Conservation (phyloP, 2,797 vertebrate genomes). For the Mastacembelus armatus region DNA sequence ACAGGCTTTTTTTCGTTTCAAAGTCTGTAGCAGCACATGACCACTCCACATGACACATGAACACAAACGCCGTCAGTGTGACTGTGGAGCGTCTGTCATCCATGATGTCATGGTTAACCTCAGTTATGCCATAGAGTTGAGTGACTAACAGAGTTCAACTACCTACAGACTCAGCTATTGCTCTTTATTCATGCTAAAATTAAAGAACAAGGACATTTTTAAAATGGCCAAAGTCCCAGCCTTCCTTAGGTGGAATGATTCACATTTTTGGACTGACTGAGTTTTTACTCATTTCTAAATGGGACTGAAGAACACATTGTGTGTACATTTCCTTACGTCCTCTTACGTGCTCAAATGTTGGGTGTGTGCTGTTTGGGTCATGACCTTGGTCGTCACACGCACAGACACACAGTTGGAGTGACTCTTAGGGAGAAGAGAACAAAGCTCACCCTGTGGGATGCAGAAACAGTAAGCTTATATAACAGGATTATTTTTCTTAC, state of each 20-base stretch:
- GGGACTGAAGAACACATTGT: too few species aligned
- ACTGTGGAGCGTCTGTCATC: slow-evolving; percentile 3
- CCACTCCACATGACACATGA: not conserved
- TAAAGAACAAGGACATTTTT: too few species aligned
- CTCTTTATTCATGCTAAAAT: too few species aligned
- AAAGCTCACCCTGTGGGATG: slow-evolving; percentile 30
- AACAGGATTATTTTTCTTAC: slow-evolving; percentile 56
- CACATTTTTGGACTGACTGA: too few species aligned
- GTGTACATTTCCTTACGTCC: too few species aligned
- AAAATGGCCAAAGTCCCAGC: too few species aligned
- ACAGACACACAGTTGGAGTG: slow-evolving; percentile 36
- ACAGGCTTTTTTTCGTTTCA: not conserved
- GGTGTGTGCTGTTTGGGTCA: slow-evolving; percentile 50
- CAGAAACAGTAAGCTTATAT: slow-evolving; percentile 53
- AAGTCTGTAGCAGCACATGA: not conserved
- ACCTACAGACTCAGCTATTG: too few species aligned
- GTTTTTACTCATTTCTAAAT: too few species aligned
- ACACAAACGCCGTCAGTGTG: not conserved
- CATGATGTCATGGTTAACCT: slow-evolving; percentile 31
- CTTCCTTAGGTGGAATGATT: too few species aligned
- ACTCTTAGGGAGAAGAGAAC: slow-evolving; percentile 42
- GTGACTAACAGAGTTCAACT: slow-evolving; percentile 6
- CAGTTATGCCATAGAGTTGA: slow-evolving; percentile 1
- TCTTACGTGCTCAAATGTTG: slow-evolving; percentile 48
- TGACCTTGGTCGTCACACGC: slow-evolving; percentile 12